phyloP scores from a whole-genome alignment of 2,113 vertebrate genomes.

The Numida meleagris region DNA sequence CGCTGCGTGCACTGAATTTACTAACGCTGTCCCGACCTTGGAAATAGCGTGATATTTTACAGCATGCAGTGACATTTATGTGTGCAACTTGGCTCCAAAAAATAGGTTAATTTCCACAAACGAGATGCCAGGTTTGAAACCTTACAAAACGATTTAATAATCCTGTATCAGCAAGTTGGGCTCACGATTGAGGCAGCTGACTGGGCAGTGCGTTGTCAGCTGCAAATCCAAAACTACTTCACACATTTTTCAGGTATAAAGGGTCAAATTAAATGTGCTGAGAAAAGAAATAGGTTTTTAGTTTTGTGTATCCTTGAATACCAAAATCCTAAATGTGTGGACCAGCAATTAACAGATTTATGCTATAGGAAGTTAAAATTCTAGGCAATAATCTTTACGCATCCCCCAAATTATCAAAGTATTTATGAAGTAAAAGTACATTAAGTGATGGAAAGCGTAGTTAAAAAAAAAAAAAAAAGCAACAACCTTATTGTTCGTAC shows the following conservation, averaged over 20 bases:
- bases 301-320: background rate
- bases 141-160: conserved; percentile 18
- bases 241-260: background rate
- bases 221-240: background rate
- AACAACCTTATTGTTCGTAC: background rate
- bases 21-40: conserved; percentile 19
- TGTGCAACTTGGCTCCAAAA: conserved; percentile 53
- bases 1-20: background rate
- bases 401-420: background rate
- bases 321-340: background rate
- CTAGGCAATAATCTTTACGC: background rate
- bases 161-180: background rate
- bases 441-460: background rate
- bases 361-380: background rate
- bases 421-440: background rate
- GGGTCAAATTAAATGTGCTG: background rate
- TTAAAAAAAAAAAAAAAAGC: background rate
- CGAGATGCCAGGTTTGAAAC: conserved; percentile 68
- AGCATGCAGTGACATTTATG: conserved; percentile 66
- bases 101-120: conserved; percentile 66
- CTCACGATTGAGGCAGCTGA: background rate
- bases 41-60: conserved; percentile 56
- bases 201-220: background rate
- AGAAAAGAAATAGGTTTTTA: background rate
- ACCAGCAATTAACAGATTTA: background rate